Evolutionary conservation across 2,888 invertebrate species (phyloP).

Genomic region (Cantharis lateralis): DNA sequence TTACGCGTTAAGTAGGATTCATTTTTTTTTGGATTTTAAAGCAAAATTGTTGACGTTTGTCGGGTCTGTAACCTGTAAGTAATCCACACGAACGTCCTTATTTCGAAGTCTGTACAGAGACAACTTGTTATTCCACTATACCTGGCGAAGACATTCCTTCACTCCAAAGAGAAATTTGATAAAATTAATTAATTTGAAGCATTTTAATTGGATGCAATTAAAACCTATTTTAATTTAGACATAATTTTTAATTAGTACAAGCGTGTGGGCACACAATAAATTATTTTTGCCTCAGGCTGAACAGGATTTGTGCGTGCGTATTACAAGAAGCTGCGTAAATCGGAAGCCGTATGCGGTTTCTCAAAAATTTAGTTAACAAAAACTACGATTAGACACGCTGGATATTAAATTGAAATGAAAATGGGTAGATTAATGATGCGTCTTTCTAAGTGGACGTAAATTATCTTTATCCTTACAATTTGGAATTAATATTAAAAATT

Average conservation of each 20-base stretch:
- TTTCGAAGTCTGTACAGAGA: background rate
- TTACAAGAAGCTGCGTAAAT: constrained; percentile 23
- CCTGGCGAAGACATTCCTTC: background rate
- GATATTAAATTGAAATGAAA: background rate
- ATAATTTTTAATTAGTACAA: background rate
- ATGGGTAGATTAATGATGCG: background rate
- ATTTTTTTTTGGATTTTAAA: background rate
- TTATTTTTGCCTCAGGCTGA: constrained; percentile 15
- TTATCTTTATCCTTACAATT: background rate
- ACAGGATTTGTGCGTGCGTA: constrained; percentile 23
- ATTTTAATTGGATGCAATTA: background rate
- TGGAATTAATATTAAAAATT: background rate
- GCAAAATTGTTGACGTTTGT: background rate
- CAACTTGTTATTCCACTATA: background rate
- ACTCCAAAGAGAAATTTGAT: background rate
- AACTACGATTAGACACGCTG: constrained; percentile 7
- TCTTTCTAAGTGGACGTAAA: background rate
- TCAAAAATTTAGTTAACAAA: constrained; percentile 9
- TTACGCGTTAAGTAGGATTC: background rate
- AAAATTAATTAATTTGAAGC: background rate
- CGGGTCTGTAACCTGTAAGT: background rate
- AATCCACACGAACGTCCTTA: background rate
- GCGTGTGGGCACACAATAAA: constrained; percentile 9
- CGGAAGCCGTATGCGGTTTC: constrained; percentile 21
- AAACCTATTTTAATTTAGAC: background rate